Evolutionary conservation across 1,140 invertebrate species (phyloP).

Genomic region (Parasteatoda tepidariorum): DNA sequence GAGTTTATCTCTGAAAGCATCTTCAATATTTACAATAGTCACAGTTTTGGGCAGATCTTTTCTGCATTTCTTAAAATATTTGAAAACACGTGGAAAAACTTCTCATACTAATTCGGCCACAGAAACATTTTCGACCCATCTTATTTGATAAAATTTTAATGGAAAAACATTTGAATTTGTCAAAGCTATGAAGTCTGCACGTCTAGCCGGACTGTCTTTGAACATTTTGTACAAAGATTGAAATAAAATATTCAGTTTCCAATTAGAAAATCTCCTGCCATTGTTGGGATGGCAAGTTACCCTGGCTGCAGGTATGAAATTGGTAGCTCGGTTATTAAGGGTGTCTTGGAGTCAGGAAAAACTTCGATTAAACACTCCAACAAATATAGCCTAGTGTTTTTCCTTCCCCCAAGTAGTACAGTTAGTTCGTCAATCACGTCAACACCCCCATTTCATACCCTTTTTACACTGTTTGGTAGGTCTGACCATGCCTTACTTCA

Average conservation of each 20-base stretch:
- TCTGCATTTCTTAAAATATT: neutral
- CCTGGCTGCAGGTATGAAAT: too few species aligned
- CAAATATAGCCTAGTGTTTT: too few species aligned
- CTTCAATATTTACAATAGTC: neutral
- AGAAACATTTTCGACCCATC: conserved; percentile 37
- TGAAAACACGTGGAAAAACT: conserved; percentile 16
- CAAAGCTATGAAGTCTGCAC: conserved; percentile 11
- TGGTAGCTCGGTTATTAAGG: too few species aligned
- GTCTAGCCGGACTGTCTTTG: conserved; percentile 51
- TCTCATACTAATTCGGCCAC: conserved; percentile 31
- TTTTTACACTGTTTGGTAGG: too few species aligned
- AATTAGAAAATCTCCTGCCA: neutral
- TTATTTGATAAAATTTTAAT: conserved; percentile 29
- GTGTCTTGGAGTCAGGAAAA: too few species aligned
- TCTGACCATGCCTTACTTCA: too few species aligned
- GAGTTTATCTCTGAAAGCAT: neutral
- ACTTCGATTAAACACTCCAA: too few species aligned
- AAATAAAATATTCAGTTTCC: conserved; percentile 28
- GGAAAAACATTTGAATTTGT: conserved; percentile 19
- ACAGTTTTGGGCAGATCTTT: neutral
- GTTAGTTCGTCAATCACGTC: too few species aligned
- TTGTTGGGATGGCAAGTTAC: too few species aligned
- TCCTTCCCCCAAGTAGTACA: too few species aligned
- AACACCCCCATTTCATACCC: too few species aligned
- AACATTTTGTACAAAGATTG: conserved; percentile 43